Percentiles rank a stretch among this genome's conserved stretches.
Conservation (phyloP, 2,888 invertebrate species). For the Sesamia inferens region DNA sequence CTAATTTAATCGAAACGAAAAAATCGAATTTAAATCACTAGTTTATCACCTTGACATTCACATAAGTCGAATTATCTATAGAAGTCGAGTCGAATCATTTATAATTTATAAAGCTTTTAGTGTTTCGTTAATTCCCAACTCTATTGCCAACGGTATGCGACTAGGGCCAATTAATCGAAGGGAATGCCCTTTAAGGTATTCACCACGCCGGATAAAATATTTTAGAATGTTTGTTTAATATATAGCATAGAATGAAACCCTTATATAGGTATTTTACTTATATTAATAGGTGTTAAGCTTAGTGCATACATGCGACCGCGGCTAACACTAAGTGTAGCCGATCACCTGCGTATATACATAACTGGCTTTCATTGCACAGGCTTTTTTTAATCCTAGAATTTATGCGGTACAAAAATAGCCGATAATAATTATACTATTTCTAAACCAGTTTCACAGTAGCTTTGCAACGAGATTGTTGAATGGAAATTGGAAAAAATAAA, state of each 20-base stretch:
- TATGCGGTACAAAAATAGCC: conserved; percentile 59
- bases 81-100: conserved; percentile 13
- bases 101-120: conserved; percentile 10
- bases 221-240: conserved; percentile 63
- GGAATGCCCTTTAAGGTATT: conserved; percentile 74
- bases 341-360: conserved; percentile 62
- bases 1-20: conserved; percentile 7
- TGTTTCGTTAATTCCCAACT: conserved; percentile 46
- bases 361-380: conserved; percentile 48
- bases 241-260: conserved; percentile 62
- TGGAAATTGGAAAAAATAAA: conserved; percentile 58
- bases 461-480: conserved; percentile 52
- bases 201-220: conserved; percentile 74
- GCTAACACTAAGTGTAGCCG: conserved; percentile 40
- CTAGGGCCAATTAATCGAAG: conserved; percentile 75
- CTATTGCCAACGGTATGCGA: conserved; percentile 56
- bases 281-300: conserved; percentile 59
- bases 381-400: conserved; percentile 59
- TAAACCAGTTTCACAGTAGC: conserved; percentile 56
- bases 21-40: conserved; percentile 7
- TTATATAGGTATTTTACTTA: conserved; percentile 55
- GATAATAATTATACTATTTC: conserved; percentile 54
- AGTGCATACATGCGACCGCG: conserved; percentile 45
- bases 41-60: conserved; percentile 37
- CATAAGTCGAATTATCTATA: conserved; percentile 16